Base-by-base conservation (phyloP, 2,113 vertebrate species). In the Chloropsis hardwickii region DNA sequence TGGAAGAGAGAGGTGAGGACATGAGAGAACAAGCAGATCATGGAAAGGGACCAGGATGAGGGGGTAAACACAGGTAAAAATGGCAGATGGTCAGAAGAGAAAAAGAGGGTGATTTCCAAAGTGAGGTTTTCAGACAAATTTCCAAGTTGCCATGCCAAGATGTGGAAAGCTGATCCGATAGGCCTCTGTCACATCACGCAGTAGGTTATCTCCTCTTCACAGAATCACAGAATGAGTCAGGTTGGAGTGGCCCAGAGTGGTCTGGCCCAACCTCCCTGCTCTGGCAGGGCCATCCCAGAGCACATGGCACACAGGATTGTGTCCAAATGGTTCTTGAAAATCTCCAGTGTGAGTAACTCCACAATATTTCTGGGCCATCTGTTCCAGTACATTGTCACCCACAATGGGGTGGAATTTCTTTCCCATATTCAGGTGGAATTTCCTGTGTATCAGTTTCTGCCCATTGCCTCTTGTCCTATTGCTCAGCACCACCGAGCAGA, bases 401-500 rank as follows among this genome's bases (percentile, higher is more conserved):
- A 17, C 20, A 37, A 37, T 37, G 37, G 37, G 37, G 37, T 37
- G 37, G 18, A 35, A 50, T 10, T 66, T 37, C 18, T 66, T 51
- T 23, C 45, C 3, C 37, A 6, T 29, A 1, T 51, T n/a, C 28
- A 29, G 33, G 60, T 37, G 23, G 22, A 66, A 45, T 1, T n/a
- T 39, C 6, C 60, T 53, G 24, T 45, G 12, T 44, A n/a, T 42
- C 33, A 11, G 0, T 35, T 8, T 0, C 37, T 72, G 40, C 50
- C 65, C 7, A 0, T 8, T 22, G 16, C 1, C 62, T 77, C 27
- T 7, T 67, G 27, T 44, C 21, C 72, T 31, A 2, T 7, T 74
- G 47, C 25, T 22, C 18, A 2, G 2, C 22, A 11, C 5, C 22
- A 3, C 6, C 0, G 0, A 66, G 37, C n/a, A 66, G 44, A 44